A percentile compares a stretch with the other conserved stretches of the same genome.
These are phyloP conservation scores for Phocoena phocoena DNA, from an alignment of 2,113 vertebrate genomes.

Conservation along the genomic window DNA sequence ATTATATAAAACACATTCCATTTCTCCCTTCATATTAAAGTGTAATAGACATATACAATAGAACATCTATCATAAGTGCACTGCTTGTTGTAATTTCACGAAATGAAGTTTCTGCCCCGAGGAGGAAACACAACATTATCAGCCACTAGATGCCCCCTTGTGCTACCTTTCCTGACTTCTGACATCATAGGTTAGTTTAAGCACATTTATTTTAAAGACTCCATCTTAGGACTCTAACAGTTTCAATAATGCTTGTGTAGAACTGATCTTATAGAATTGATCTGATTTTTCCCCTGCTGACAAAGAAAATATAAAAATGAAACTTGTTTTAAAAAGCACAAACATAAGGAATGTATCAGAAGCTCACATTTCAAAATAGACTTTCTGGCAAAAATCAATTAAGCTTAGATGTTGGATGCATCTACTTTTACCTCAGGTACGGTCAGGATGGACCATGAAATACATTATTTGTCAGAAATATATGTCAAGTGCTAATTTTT, in stretches of 20 bases:
- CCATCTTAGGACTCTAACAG: neutral
- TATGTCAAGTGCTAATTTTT: neutral
- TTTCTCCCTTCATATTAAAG: neutral
- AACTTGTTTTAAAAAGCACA: neutral
- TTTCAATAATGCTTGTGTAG: neutral
- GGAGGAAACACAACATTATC: neutral
- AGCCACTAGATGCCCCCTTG: neutral
- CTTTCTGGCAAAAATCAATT: slow-evolving; percentile 34
- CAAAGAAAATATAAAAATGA: slow-evolving; percentile 17
- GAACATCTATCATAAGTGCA: neutral
- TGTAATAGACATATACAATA: neutral
- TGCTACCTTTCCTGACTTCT: neutral
- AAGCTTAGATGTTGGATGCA: neutral
- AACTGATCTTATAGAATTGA: neutral
- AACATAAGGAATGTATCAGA: slow-evolving; percentile 16
- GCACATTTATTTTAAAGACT: slow-evolving; percentile 18
- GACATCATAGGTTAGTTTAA: slow-evolving; percentile 3
- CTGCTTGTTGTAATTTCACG: neutral
- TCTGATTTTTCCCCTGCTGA: neutral
- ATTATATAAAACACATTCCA: neutral
- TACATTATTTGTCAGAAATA: neutral
- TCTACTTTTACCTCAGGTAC: neutral
- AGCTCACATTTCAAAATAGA: neutral
- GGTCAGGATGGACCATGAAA: neutral
- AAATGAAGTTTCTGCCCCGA: neutral